Evolutionary conservation across 2,888 invertebrate species (phyloP), one percentile per base, ranked within the genome.

Genomic region (Dryocosmus kuriphilus): DNA sequence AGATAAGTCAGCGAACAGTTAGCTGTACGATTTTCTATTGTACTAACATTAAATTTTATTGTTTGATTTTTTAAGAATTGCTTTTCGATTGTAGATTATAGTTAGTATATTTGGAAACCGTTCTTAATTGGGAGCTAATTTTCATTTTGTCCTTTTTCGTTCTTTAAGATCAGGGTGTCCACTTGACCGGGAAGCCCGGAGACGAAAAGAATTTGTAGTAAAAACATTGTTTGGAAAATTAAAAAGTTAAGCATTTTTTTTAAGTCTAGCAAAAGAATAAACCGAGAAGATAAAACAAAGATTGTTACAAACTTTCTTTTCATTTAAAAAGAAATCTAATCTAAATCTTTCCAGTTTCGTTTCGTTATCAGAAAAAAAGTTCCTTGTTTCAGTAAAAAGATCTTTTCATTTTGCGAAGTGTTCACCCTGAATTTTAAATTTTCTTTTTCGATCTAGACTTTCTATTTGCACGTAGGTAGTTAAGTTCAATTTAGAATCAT

Each of bases 21-120:
- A 85, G 84, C 75, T 84, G 80, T 85, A 85, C 76, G 79, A 80
- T 81, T 81, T 77, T 80, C 81, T 77, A 82, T 85, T 84, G 84
- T 82, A 81, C 76, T 85, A 82, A 80, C 38, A 61, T 61, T 51
- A 74, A 61, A 55, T 77, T 74, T 14, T 27, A 27, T 11, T 57
- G 24, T 11, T 57, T 57, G 14, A 57, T 14, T 57, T 57, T 57
- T 57, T 57, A 57, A 4, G 57, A 24, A 24, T 16, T 14, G 57
- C 3, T 5, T 57, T 57, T 57, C 24, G 14, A 24, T 57, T n/a
- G 9, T 51, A 51, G n/a, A 51, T 51, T 51, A 22, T 51, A 51
- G n/a, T 1, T 51, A 51, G n/a, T 51, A n/a, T 51, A 51, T 2
- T 51, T 9, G 8, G n/a, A 51, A 51, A 19, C 8, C n/a, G 51